A percentile compares a stretch with the other conserved stretches of the same genome.
Conservation (phyloP, 2,888 invertebrate species). For the Caenorhabditis auriculariae region DNA sequence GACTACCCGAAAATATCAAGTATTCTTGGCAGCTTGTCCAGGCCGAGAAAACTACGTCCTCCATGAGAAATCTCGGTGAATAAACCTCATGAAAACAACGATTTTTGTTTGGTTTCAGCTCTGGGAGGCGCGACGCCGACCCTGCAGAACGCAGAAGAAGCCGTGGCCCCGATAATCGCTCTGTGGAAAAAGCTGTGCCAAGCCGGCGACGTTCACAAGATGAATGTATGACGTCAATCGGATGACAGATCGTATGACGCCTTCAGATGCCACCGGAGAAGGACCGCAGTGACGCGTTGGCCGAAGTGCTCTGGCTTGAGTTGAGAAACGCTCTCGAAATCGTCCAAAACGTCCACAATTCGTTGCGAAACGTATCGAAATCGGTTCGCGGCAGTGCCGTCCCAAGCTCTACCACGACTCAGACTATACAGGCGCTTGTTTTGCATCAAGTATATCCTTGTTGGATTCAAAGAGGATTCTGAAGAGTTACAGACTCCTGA, state of each 20-base stretch:
- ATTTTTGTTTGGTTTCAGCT: slow-evolving; percentile 4
- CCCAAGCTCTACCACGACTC: slow-evolving; percentile 65
- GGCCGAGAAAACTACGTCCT: slow-evolving; percentile 70
- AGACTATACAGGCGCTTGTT: slow-evolving; percentile 12
- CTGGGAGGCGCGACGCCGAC: slow-evolving; percentile 60
- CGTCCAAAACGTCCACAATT: slow-evolving; percentile 70
- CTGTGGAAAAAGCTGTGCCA: slow-evolving; percentile 80
- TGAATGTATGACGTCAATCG: background rate
- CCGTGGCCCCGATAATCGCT: slow-evolving; percentile 75
- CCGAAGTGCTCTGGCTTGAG: slow-evolving; percentile 34
- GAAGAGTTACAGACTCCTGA: slow-evolving; percentile 71
- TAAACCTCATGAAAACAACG: background rate
- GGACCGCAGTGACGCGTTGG: slow-evolving; percentile 14
- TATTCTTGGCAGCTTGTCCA: slow-evolving; percentile 79
- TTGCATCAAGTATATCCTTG: slow-evolving; percentile 9
- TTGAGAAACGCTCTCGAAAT: slow-evolving; percentile 18
- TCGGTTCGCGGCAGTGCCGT: slow-evolving; percentile 71
- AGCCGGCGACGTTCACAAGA: slow-evolving; percentile 51
- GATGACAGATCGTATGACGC: background rate
- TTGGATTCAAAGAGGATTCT: background rate
- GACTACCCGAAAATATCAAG: slow-evolving; percentile 83
- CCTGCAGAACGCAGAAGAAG: slow-evolving; percentile 68
- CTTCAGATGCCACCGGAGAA: background rate
- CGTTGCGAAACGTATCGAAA: slow-evolving; percentile 71
- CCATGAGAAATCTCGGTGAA: slow-evolving; percentile 67